A percentile compares a stretch with the other conserved stretches of the same genome.
phyloP scores from a whole-genome alignment of 2,888 invertebrate genomes.

The Dryocosmus kuriphilus region DNA sequence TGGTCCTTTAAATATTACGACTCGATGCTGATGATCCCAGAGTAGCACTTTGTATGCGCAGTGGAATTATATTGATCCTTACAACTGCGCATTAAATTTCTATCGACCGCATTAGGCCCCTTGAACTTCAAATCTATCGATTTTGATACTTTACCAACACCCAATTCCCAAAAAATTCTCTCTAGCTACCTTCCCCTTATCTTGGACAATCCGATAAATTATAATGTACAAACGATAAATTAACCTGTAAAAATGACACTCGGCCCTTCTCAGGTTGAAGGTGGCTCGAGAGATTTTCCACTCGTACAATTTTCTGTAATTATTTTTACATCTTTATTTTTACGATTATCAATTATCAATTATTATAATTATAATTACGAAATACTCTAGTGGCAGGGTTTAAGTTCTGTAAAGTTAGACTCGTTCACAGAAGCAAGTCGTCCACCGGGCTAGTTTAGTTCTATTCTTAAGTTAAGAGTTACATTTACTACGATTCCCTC shows the following conservation, averaged over 20 bases:
- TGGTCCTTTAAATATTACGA: no score
- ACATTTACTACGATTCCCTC: conserved; percentile 31
- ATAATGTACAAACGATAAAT: conserved; percentile 38
- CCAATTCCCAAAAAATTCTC: conserved; percentile 14
- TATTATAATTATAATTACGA: conserved; percentile 13
- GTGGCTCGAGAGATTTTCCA: conserved; percentile 18
- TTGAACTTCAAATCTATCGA: not conserved
- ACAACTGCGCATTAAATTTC: not conserved
- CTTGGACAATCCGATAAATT: conserved; percentile 27
- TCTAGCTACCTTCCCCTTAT: conserved; percentile 26
- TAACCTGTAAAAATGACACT: conserved; percentile 23
- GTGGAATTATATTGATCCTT: no score
- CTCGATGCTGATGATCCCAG: no score
- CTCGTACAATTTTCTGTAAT: conserved; percentile 18
- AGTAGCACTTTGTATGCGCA: no score
- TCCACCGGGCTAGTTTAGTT: conserved; percentile 22
- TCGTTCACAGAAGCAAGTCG: conserved; percentile 33
- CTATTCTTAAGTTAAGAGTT: conserved; percentile 27
- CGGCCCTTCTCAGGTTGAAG: conserved; percentile 5
- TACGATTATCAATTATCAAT: conserved; percentile 5
- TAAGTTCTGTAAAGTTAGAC: conserved; percentile 22
- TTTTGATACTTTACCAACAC: conserved; percentile 1
- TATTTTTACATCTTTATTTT: conserved; percentile 30
- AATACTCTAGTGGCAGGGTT: not conserved
- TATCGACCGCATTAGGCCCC: not conserved